Evolutionary conservation across 2,888 invertebrate genomes (phyloP), one percentile per base, ranked within the genome.

Genomic region (Augochlorella aurata): DNA sequence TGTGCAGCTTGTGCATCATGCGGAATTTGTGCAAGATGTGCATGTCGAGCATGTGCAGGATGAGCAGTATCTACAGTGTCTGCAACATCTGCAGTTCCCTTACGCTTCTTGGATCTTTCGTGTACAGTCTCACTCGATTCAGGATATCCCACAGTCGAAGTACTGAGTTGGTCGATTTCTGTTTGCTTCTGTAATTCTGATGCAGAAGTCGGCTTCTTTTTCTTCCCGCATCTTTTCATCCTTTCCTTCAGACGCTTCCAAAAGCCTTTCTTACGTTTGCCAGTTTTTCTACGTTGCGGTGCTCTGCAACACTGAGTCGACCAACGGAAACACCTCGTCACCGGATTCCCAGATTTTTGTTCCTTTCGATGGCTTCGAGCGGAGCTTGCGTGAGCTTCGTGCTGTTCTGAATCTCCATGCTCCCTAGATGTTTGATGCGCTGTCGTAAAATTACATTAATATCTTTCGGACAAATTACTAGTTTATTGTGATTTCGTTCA

Each of bases 291-390:
- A 0, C 8, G 14, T 47, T 49, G 58, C 16, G 58, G 70, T 24
- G 52, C 54, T 8, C 54, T 38, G 38, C 52, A 80, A 66, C 81
- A 87, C 58, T 52, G 68, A 2, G 14, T 45, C 10, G 52, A 77
- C 61, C 75, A 82, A 24, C 44, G 29, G 54, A 44, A 63, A n/a
- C 71, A 58, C 12, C 29, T 24, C 21, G 2, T 18, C 14, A 29
- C 10, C 9, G 47, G 12, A n/a, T 45, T 71, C 5, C 24, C 52
- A 21, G 16, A 29, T 8, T 38, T 38, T 10, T 14, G 38, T 38
- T 63, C 21, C 3, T 14, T 7, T 14, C 9, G 14, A 50, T 12
- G 12, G 45, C 12, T 38, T 29, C 49, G n/a, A 50, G 61, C 24
- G 49, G 52, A 7, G 2, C 16, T 2, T 3, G 18, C 12, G 0